A percentile compares a stretch with the other conserved stretches of the same genome.
Evolutionary conservation across 2,113 vertebrate species (phyloP).

Genomic region (Bungarus multicinctus): DNA sequence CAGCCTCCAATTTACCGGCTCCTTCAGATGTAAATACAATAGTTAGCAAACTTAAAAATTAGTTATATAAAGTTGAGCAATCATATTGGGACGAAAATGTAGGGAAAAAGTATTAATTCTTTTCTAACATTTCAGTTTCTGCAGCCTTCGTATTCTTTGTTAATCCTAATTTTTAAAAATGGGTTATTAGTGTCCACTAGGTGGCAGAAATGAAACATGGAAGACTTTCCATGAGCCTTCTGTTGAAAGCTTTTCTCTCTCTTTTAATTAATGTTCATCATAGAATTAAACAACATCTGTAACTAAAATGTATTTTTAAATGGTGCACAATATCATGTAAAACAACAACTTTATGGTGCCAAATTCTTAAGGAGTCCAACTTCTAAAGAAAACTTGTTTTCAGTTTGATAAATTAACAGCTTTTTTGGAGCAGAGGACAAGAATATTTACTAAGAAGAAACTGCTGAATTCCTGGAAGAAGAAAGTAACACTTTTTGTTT

Average conservation of each 20-base stretch:
- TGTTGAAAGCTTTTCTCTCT: fast-evolving
- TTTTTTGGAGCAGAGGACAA: background rate
- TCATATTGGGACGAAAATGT: background rate
- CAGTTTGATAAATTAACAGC: background rate
- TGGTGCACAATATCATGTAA: background rate
- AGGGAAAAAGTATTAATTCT: background rate
- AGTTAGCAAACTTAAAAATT: background rate
- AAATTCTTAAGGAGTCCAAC: background rate
- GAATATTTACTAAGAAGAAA: background rate
- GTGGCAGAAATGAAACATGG: constrained; percentile 59
- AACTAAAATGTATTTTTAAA: background rate
- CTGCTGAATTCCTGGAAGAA: background rate
- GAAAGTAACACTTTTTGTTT: background rate
- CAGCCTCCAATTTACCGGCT: background rate
- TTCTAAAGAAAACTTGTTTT: background rate
- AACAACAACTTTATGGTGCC: background rate
- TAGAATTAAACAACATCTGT: background rate
- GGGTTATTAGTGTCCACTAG: constrained; percentile 44
- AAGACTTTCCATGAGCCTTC: background rate
- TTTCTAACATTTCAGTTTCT: background rate
- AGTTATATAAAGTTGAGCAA: background rate
- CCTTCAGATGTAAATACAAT: background rate
- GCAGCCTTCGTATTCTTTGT: background rate
- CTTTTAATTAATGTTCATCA: fast-evolving
- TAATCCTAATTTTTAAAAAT: background rate